Evolutionary conservation across 2,113 vertebrate species (phyloP), one percentile per base, ranked within the genome.

Genomic region (Xiphophorus couchianus): DNA sequence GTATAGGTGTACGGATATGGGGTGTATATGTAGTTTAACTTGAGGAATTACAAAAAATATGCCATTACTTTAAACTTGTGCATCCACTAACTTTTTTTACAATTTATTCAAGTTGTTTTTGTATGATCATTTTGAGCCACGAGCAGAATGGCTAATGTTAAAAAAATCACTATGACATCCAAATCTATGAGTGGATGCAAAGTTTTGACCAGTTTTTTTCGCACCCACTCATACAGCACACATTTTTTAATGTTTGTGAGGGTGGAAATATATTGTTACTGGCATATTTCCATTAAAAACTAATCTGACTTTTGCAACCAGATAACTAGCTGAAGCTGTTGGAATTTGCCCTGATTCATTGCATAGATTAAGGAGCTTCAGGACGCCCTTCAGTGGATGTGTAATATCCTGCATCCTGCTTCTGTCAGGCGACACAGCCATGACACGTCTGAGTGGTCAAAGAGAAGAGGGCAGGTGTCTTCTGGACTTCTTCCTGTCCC

Each of bases 401-500:
- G 78, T 83, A 93, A 93, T 89, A 91, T 92, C 90, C 90, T 90
- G 87, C 71, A 79, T 86, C 85, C 89, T 87, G 88, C 75, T 78
- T 78, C 86, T 79, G 81, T 86, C 72, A 72, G 78, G 83, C 84
- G 77, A 74, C 83, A 81, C 69, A 76, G 66, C 86, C 64, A 22
- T 66, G 85, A 87, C 84, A 90, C 88, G 88, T 91, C 74, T 90
- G 86, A 92, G 79, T 48, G 84, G 73, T 71, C 87, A 89, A 79
- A 91, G 85, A 93, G 91, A 94, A 93, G 90, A 83, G 92, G 54
- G 85, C 89, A 91, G 88, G 85, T 90, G 89, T 90, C 80, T 84
- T 77, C 31, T 25, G 13, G 60, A 73, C 44, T 58, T 70, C 66
- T 54, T 73, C 71, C 33, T 76, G 68, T 62, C 77, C 72, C 68